Conservation (phyloP, 2,888 invertebrate species). For the Zootermopsis nevadensis region DNA sequence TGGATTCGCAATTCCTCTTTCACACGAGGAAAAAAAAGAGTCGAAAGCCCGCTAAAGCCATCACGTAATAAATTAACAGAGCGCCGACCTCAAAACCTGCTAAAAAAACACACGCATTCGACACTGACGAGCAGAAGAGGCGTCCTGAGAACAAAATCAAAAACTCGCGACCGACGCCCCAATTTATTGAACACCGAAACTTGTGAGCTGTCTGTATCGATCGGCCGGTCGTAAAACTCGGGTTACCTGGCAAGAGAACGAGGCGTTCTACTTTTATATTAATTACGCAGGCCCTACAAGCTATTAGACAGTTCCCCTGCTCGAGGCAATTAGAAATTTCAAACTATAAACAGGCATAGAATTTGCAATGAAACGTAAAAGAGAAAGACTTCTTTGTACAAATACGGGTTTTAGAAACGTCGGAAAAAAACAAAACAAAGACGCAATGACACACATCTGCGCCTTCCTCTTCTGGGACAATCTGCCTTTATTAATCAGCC, state of each 20-base stretch:
- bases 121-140: neutral
- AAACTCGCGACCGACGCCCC: neutral
- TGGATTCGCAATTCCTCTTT: neutral
- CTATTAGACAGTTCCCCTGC: neutral
- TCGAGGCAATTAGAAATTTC: neutral
- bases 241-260: neutral
- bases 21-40: neutral
- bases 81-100: constrained; percentile 1
- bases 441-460: too few species aligned
- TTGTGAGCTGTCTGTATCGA: neutral
- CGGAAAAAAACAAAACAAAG: neutral
- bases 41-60: neutral
- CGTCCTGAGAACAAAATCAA: neutral
- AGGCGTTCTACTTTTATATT: neutral
- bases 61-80: neutral
- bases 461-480: too few species aligned
- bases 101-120: neutral
- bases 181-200: neutral
- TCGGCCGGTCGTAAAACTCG: neutral
- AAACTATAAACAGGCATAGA: neutral
- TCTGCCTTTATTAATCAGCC: too few species aligned
- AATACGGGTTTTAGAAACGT: neutral
- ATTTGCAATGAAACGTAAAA: neutral
- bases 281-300: too few species aligned
- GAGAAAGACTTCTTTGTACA: neutral